A percentile compares a stretch with the other conserved stretches of the same genome.
Evolutionary conservation across 2,113 vertebrate genomes (phyloP).

Genomic region (Falcunculus frontatus): DNA sequence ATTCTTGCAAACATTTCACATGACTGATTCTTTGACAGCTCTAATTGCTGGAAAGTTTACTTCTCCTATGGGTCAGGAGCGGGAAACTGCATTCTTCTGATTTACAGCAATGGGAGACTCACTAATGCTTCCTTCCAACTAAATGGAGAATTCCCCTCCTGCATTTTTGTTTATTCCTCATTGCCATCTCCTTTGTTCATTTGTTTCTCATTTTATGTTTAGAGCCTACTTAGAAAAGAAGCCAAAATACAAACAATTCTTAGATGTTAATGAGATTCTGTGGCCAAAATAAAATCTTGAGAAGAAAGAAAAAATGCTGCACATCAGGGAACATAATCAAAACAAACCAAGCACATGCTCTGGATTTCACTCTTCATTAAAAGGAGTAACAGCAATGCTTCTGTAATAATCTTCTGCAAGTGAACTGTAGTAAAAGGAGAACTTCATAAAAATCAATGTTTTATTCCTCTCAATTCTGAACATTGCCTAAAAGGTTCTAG

Average conservation of each 20-base stretch:
- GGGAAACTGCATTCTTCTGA: not conserved
- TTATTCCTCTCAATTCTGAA: not conserved
- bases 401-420: not conserved
- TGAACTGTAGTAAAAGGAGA: not conserved
- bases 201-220: slow-evolving; percentile 42
- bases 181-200: slow-evolving; percentile 15
- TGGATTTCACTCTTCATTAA: not conserved
- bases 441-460: not conserved
- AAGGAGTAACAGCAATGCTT: not conserved
- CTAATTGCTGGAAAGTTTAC: slow-evolving; percentile 25
- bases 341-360: not conserved
- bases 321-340: slow-evolving; percentile 1
- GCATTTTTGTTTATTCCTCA: slow-evolving; percentile 6
- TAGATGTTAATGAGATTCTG: slow-evolving; percentile 54
- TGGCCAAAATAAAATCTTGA: slow-evolving; percentile 33
- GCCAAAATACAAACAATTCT: slow-evolving; percentile 31
- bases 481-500: not conserved
- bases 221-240: not conserved
- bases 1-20: slow-evolving; percentile 33
- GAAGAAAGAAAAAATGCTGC: not conserved
- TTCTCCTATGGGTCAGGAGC: not conserved
- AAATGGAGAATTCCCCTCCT: not conserved
- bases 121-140: not conserved
- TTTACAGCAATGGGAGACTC: not conserved
- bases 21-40: slow-evolving; percentile 31